phyloP scores from a whole-genome alignment of 30 jellyfish, hydroid and myxozoan species.

The Cassiopea xamachana region DNA sequence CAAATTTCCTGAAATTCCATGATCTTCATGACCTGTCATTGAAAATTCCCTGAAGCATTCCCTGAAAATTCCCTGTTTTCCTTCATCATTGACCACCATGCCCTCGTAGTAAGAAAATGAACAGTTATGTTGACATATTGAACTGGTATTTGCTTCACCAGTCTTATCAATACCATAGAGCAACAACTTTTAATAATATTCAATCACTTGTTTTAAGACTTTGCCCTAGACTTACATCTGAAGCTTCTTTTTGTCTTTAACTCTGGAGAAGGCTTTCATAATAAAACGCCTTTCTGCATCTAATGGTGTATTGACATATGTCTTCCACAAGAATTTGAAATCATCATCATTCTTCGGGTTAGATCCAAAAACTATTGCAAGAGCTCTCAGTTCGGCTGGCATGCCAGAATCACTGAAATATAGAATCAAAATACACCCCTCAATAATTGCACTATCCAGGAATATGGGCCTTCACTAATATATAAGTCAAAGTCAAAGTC shows the following conservation, averaged over 20 bases:
- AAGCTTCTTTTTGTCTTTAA: slow-evolving; percentile 81
- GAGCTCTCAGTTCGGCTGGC: slow-evolving; percentile 92
- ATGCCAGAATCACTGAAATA: slow-evolving; percentile 49
- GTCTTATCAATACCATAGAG: too few relatives aligned
- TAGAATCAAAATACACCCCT: background rate
- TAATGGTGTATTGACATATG: slow-evolving; percentile 72
- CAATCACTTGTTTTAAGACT: too few relatives aligned
- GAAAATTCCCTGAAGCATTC: too few relatives aligned
- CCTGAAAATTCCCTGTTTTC: too few relatives aligned
- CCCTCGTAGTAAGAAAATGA: too few relatives aligned
- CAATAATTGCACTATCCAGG: background rate
- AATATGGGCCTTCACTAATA: background rate
- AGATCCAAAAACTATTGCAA: slow-evolving; percentile 87
- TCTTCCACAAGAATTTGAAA: slow-evolving; percentile 83
- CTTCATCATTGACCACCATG: too few relatives aligned
- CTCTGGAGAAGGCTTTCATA: slow-evolving; percentile 93
- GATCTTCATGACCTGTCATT: too few relatives aligned
- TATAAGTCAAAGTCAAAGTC: too few relatives aligned
- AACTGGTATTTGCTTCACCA: too few relatives aligned
- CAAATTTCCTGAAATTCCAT: too few relatives aligned
- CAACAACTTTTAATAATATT: too few relatives aligned
- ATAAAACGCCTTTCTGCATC: slow-evolving; percentile 92
- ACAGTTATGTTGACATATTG: too few relatives aligned
- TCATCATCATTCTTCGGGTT: slow-evolving; percentile 78
- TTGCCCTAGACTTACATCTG: slow-evolving; percentile 56